phyloP scores from a whole-genome alignment of 2,888 invertebrate species.

The Caenorhabditis sp. region DNA sequence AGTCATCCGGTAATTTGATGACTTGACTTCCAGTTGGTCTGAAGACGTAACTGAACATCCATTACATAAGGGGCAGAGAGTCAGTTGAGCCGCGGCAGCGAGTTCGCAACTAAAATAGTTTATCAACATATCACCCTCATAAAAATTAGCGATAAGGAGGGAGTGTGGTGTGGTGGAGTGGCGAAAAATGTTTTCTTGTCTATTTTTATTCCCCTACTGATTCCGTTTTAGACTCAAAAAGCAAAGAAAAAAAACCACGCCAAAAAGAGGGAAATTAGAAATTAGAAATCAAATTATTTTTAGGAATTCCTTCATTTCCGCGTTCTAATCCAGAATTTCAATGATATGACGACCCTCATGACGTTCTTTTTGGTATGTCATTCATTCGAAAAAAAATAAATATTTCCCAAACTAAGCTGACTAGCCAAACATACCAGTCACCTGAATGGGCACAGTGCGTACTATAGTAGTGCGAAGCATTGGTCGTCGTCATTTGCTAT shows the following conservation, averaged over 20 bases:
- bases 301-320: neutral
- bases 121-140: neutral
- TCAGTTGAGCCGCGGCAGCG: neutral
- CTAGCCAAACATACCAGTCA: constrained; percentile 16
- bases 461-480: constrained; percentile 36
- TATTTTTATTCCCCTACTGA: neutral
- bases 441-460: constrained; percentile 35
- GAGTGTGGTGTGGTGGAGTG: neutral
- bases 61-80: neutral
- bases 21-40: constrained; percentile 31
- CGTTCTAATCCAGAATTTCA: constrained; percentile 6
- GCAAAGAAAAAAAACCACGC: no score
- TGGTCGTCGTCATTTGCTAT: constrained; percentile 30
- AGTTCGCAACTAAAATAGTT: constrained; percentile 13
- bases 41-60: constrained; percentile 25
- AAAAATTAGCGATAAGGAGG: constrained; percentile 4
- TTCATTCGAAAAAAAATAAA: no score
- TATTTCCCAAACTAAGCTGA: no score
- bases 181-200: constrained; percentile 3
- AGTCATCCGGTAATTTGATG: neutral
- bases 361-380: neutral
- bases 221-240: no score
- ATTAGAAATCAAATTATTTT: constrained; percentile 3
- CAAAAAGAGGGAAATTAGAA: neutral
- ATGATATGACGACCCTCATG: neutral